Conservation (phyloP, 2,113 vertebrate species). For the Megaptera novaeangliae region DNA sequence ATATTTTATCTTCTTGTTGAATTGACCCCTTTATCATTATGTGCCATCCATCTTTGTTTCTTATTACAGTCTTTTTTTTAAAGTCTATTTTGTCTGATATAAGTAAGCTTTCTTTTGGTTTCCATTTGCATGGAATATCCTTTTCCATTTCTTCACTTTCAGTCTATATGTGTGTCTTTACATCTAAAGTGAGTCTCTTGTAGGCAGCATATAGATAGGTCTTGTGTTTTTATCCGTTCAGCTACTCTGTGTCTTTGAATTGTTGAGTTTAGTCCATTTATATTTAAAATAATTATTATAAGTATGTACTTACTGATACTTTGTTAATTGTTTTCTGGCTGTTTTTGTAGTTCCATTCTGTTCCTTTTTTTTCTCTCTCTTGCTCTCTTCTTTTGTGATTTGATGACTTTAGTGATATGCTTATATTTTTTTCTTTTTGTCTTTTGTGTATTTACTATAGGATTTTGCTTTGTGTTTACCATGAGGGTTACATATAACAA, state of each 20-base stretch:
- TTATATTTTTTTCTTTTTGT: not conserved
- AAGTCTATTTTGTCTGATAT: not conserved
- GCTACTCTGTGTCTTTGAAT: not conserved
- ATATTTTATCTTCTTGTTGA: not conserved
- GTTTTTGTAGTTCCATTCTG: not conserved
- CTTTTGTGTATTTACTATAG: not conserved
- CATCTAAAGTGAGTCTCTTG: not conserved
- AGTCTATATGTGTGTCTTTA: not conserved
- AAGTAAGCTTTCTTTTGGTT: not conserved
- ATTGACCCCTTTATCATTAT: not conserved
- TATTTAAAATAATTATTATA: constrained; percentile 3
- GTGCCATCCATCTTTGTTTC: not conserved
- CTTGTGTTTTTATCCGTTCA: not conserved
- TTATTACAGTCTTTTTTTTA: not conserved
- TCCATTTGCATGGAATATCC: not conserved
- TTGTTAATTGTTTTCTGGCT: not conserved
- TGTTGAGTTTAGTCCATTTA: not conserved
- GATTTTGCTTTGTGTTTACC: not conserved
- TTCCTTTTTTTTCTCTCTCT: not conserved
- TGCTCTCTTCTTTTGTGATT: not conserved
- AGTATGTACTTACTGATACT: not conserved
- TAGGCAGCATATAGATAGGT: not conserved
- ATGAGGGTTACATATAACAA: not conserved
- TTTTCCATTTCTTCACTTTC: not conserved
- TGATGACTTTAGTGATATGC: not conserved